Conservation (phyloP, 2,797 vertebrate genomes). For the Toxotes lorentzi region DNA sequence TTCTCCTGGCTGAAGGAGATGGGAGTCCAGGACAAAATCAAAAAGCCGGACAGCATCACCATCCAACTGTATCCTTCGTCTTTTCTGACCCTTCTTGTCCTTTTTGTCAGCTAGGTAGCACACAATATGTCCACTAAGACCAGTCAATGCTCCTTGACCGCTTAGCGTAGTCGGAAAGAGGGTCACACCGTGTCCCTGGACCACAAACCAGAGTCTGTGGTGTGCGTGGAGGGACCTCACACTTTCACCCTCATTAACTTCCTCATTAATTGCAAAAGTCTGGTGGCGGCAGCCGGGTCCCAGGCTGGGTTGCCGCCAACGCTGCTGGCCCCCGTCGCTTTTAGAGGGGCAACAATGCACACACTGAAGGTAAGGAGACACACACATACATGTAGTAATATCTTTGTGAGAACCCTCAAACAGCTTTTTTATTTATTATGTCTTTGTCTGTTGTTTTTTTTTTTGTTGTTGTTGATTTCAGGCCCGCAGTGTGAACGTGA, state of each 20-base stretch:
- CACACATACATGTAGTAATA: not conserved
- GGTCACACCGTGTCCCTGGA: slow-evolving; percentile 88
- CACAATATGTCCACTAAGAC: not conserved
- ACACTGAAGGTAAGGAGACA: slow-evolving; percentile 89
- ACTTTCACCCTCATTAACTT: slow-evolving; percentile 95
- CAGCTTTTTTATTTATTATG: too few species aligned
- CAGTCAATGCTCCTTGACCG: slow-evolving; percentile 63
- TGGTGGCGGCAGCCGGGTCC: slow-evolving; percentile 90
- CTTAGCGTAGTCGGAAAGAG: slow-evolving; percentile 86
- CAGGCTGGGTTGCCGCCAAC: slow-evolving; percentile 96
- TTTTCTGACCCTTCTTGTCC: not conserved
- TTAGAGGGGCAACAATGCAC: slow-evolving; percentile 93
- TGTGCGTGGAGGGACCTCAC: slow-evolving; percentile 88
- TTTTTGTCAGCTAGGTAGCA: too few species aligned
- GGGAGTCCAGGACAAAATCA: slow-evolving; percentile 94
- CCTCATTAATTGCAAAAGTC: slow-evolving; percentile 93
- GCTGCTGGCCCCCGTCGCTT: slow-evolving; percentile 89
- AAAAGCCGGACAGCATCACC: slow-evolving; percentile 89
- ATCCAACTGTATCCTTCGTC: slow-evolving; percentile 92
- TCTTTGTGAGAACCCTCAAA: too few species aligned
- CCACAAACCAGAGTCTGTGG: slow-evolving; percentile 92
- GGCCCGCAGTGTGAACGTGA: slow-evolving; percentile 91
- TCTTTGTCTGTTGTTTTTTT: not conserved
- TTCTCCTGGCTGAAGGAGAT: slow-evolving; percentile 95
- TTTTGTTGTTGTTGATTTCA: slow-evolving; percentile 52